Base-by-base conservation (phyloP, 2,797 vertebrate species). In the Moxostoma hubbsi region DNA sequence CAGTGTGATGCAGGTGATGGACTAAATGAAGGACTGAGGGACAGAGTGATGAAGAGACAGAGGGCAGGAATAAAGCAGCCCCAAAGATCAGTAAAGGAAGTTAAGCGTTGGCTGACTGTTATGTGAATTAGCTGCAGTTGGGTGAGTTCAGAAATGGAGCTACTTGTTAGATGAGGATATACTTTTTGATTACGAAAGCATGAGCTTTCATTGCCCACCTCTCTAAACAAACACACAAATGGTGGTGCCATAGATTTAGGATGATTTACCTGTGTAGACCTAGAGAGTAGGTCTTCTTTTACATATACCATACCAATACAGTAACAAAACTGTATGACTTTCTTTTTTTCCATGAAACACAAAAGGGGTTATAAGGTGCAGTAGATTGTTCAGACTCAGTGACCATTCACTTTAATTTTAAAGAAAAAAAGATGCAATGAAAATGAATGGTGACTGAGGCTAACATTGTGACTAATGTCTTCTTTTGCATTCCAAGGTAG, bases 101-200 rank as follows among this genome's bases (percentile, higher is more conserved):
- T 73, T 81, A 78, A 81, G 63, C 77, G 82, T 24, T 50, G 72
- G 80, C 79, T 77, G 47, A 57, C 46, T 45, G 75, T 66, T 67
- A 82, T 83, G 36, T 85, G 84, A 88, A 90, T 91, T 90, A 85
- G 88, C 84, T 91, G 86, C 86, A 86, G 88, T 80, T 88, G 86
- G 91, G 86, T 87, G 89, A 90, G 88, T 89, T 83, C 81, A 62
- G 86, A 90, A 87, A 90, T 87, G 79, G 84, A 90, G 91, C 88
- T 81, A 71, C 73, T 93, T 91, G 93, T 93, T 92, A 86, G 83
- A 91, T 85, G 90, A 83, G 88, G 89, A 92, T 92, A 36, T 36
- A 36, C 36, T 36, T 85, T 89, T 69, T 79, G 86, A 87, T 91
- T 91, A 91, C 89, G 92, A 92, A 88, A 92, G 81, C 84, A 75